Conservation (phyloP, 2,888 invertebrate genomes). For the Melieria omissa region DNA sequence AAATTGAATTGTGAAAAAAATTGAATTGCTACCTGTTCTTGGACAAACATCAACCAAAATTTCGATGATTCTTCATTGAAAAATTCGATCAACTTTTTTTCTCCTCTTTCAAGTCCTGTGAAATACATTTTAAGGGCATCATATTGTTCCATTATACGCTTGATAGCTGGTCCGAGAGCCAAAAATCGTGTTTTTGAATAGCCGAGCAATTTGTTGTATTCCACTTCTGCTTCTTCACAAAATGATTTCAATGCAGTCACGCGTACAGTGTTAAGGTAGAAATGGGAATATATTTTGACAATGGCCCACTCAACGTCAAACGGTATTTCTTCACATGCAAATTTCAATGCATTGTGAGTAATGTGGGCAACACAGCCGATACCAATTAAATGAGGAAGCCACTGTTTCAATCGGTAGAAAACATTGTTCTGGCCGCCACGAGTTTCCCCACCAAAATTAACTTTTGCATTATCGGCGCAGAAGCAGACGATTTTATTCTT, state of each 20-base stretch:
- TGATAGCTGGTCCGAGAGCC: conserved; percentile 33
- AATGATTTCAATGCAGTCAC: conserved; percentile 34
- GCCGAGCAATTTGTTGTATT: conserved; percentile 36
- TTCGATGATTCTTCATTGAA: conserved; percentile 19
- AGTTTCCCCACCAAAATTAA: conserved; percentile 38
- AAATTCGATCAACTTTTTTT: conserved; percentile 25
- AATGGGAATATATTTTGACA: conserved; percentile 41
- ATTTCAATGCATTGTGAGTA: conserved; percentile 36
- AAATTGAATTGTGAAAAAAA: conserved; percentile 26
- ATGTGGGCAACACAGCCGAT: conserved; percentile 39
- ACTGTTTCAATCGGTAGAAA: conserved; percentile 26
- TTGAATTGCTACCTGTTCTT: conserved; percentile 33
- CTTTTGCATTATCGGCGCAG: conserved; percentile 34
- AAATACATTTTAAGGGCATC: conserved; percentile 20
- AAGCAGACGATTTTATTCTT: conserved; percentile 31
- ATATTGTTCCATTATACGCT: conserved; percentile 33
- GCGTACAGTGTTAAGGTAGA: conserved; percentile 36
- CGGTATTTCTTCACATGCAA: conserved; percentile 34
- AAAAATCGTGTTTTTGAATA: conserved; percentile 39
- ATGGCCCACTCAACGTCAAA: conserved; percentile 35
- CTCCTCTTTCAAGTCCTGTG: conserved; percentile 10
- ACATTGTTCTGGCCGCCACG: conserved; percentile 38
- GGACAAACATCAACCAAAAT: conserved; percentile 22
- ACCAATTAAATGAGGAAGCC: conserved; percentile 32
- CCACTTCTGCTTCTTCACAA: conserved; percentile 32